Evolutionary conservation across 1,140 invertebrate genomes (phyloP).

Genomic region (Hormaphis cornu): DNA sequence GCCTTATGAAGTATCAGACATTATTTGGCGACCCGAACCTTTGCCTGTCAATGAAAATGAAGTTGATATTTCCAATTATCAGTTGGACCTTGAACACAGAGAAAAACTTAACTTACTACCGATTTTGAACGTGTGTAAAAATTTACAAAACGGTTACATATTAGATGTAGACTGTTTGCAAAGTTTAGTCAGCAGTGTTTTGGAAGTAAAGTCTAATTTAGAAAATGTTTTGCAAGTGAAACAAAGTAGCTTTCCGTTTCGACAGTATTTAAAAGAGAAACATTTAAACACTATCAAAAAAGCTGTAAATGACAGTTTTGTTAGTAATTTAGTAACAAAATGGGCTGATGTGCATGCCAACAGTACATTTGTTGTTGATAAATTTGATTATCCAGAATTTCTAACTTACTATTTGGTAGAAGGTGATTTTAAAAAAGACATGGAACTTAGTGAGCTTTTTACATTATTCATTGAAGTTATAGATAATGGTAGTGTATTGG

Average conservation of each 20-base stretch:
- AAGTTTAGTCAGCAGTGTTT: not conserved
- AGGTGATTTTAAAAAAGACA: constrained; percentile 36
- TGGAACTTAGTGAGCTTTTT: constrained; percentile 36
- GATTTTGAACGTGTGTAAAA: constrained; percentile 11
- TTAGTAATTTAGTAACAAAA: constrained; percentile 31
- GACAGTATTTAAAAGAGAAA: constrained; percentile 30
- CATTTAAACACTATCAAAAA: constrained; percentile 32
- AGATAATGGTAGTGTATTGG: constrained; percentile 34
- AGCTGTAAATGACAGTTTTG: constrained; percentile 35
- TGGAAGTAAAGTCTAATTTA: constrained; percentile 31
- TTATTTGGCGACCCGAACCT: not conserved
- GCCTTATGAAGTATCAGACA: not conserved
- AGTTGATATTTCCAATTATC: constrained; percentile 14
- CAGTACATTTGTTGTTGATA: not conserved
- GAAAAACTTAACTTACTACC: constrained; percentile 22
- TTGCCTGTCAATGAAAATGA: not conserved
- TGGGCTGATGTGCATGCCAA: constrained; percentile 34
- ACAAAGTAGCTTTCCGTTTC: constrained; percentile 18
- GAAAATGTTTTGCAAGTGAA: constrained; percentile 40
- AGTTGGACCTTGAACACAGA: constrained; percentile 4
- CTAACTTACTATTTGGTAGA: constrained; percentile 33
- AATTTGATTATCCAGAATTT: constrained; percentile 34
- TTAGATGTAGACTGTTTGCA: constrained; percentile 24
- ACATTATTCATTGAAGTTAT: constrained; percentile 37
- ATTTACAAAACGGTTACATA: not conserved